phyloP scores from a whole-genome alignment of 1,140 invertebrate genomes.

The Saccostrea echinata region DNA sequence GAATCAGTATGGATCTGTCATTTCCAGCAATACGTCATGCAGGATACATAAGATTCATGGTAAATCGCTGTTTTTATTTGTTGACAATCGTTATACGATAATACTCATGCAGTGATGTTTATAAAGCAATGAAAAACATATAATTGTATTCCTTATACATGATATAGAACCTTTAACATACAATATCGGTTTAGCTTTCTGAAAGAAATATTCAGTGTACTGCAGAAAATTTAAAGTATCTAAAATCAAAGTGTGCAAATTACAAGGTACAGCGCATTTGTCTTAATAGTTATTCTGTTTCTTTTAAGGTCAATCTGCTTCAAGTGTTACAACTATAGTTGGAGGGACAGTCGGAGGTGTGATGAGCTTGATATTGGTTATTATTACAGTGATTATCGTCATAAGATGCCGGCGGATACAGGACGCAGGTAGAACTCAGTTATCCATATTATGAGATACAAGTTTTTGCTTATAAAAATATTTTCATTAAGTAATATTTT shows the following conservation, averaged over 20 bases:
- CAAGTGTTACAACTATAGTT: background rate
- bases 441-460: too few species aligned
- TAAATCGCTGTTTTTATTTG: background rate
- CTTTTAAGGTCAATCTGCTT: background rate
- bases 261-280: background rate
- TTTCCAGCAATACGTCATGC: background rate
- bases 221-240: background rate
- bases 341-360: background rate
- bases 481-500: too few species aligned
- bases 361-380: background rate
- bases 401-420: background rate
- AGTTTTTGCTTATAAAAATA: too few species aligned
- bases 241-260: background rate
- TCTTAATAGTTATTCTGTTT: background rate
- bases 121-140: background rate
- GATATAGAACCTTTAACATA: background rate
- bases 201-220: background rate
- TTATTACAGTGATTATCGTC: background rate
- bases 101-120: background rate
- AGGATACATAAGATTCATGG: background rate
- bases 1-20: background rate
- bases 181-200: background rate
- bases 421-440: background rate
- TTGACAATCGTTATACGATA: background rate
- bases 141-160: background rate